Evolutionary conservation across 2,888 invertebrate species (phyloP).

Genomic region (Cetonia aurata): DNA sequence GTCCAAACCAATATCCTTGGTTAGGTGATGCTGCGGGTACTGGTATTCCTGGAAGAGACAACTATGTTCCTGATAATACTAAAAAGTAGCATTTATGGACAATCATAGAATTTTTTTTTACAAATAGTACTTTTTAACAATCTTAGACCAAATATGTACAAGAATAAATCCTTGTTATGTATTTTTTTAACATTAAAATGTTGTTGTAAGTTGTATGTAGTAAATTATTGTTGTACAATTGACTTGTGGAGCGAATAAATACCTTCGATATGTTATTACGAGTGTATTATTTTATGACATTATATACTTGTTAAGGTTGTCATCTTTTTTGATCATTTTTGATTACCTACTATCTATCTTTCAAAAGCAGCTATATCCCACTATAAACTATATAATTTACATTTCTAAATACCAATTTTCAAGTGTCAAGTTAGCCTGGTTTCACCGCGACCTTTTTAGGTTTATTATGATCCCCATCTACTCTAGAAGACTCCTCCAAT

Average conservation of each 20-base stretch:
- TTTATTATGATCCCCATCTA: too few species aligned
- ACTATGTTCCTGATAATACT: slow-evolving; percentile 81
- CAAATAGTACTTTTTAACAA: slow-evolving; percentile 6
- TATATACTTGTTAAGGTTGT: too few species aligned
- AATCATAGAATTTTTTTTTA: slow-evolving; percentile 18
- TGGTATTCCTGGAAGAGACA: slow-evolving; percentile 83
- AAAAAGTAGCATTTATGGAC: slow-evolving; percentile 54
- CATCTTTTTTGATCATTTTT: too few species aligned
- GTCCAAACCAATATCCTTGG: slow-evolving; percentile 90
- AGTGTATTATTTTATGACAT: background rate
- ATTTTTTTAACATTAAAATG: slow-evolving; percentile 40
- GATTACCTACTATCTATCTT: too few species aligned
- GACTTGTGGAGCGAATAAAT: slow-evolving; percentile 22
- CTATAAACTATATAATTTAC: too few species aligned
- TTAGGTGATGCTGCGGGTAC: slow-evolving; percentile 88
- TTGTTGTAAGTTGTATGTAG: slow-evolving; percentile 38
- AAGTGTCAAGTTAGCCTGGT: too few species aligned
- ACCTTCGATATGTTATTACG: background rate
- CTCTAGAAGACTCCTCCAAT: too few species aligned
- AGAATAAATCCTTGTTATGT: slow-evolving; percentile 34
- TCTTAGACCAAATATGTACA: slow-evolving; percentile 42
- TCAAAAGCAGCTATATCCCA: too few species aligned
- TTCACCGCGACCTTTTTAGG: too few species aligned
- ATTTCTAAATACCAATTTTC: too few species aligned
- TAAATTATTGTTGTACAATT: slow-evolving; percentile 44